phyloP scores from a whole-genome alignment of 2,888 invertebrate species.

The Leptopilina myrica region DNA sequence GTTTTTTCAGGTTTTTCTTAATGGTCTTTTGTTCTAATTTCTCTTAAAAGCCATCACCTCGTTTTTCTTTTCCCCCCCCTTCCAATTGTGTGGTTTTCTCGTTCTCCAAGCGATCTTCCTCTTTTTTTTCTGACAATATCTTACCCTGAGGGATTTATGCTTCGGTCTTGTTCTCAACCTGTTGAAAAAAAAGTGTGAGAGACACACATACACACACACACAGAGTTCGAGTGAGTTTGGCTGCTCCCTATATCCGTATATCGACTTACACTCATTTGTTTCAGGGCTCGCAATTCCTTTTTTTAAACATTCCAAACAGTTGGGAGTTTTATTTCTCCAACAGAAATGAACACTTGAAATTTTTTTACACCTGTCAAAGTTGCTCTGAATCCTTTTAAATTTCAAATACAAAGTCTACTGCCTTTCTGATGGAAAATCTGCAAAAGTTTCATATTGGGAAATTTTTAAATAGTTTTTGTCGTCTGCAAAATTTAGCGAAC shows the following conservation, averaged over 20 bases:
- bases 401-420: too few relatives aligned
- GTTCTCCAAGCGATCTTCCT: conserved; percentile 52
- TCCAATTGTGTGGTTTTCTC: conserved; percentile 13
- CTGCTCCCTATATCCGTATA: conserved; percentile 61
- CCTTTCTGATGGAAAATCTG: too few relatives aligned
- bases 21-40: not conserved
- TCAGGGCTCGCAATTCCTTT: conserved; percentile 24
- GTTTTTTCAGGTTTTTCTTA: not conserved
- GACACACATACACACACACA: too few relatives aligned
- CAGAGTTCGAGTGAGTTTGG: conserved; percentile 56
- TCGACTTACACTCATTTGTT: conserved; percentile 61
- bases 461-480: too few relatives aligned
- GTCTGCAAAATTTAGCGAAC: too few relatives aligned
- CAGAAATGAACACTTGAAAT: too few relatives aligned
- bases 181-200: conserved; percentile 43
- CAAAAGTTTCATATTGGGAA: too few relatives aligned
- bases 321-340: not conserved
- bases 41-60: not conserved
- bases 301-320: not conserved
- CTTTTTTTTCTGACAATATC: conserved; percentile 60
- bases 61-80: not conserved
- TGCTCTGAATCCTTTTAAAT: too few relatives aligned
- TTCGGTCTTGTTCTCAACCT: conserved; percentile 48
- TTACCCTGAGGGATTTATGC: conserved; percentile 63
- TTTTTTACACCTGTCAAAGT: too few relatives aligned